Percentiles rank a stretch among this genome's conserved stretches.
Evolutionary conservation across 2,888 invertebrate genomes (phyloP).

Genomic region (Erpobdella octoculata): DNA sequence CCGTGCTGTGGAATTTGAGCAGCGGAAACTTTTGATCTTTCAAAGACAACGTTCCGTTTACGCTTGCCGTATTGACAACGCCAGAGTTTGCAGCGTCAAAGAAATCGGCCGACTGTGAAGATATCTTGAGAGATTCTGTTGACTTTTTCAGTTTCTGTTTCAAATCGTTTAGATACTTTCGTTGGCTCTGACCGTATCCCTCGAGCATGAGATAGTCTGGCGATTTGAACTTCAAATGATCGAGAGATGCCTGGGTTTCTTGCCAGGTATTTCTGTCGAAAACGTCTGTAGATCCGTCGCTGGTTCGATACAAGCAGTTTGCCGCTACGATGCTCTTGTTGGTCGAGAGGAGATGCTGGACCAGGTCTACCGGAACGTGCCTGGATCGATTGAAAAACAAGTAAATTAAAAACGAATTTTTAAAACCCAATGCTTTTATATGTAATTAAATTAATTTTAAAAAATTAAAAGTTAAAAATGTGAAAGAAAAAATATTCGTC

Average conservation of each 20-base stretch:
- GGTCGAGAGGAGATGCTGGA: slow-evolving; percentile 44
- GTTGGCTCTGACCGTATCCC: slow-evolving; percentile 41
- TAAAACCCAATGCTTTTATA: too few species aligned
- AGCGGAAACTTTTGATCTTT: too few species aligned
- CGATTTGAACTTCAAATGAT: slow-evolving; percentile 37
- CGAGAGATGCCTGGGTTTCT: slow-evolving; percentile 42
- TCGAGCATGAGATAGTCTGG: slow-evolving; percentile 43
- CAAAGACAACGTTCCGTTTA: too few species aligned
- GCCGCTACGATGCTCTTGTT: slow-evolving; percentile 43
- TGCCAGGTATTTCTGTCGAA: slow-evolving; percentile 48
- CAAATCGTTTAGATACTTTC: slow-evolving; percentile 43
- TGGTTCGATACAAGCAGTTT: slow-evolving; percentile 40
- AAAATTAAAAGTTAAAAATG: too few species aligned
- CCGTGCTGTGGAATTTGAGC: too few species aligned
- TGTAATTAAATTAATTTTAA: too few species aligned
- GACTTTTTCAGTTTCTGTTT: slow-evolving; percentile 41
- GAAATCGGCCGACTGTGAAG: slow-evolving; percentile 20
- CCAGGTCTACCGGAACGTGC: slow-evolving; percentile 42
- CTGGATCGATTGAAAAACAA: background rate
- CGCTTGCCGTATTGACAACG: background rate
- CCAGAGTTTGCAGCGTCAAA: background rate
- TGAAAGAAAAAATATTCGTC: too few species aligned
- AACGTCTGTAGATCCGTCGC: slow-evolving; percentile 32
- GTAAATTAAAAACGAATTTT: too few species aligned
- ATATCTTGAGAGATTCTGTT: too few species aligned